These are phyloP conservation scores for Neostethus bicornis DNA, from an alignment of 2,797 vertebrate genomes.

Conservation along the genomic window DNA sequence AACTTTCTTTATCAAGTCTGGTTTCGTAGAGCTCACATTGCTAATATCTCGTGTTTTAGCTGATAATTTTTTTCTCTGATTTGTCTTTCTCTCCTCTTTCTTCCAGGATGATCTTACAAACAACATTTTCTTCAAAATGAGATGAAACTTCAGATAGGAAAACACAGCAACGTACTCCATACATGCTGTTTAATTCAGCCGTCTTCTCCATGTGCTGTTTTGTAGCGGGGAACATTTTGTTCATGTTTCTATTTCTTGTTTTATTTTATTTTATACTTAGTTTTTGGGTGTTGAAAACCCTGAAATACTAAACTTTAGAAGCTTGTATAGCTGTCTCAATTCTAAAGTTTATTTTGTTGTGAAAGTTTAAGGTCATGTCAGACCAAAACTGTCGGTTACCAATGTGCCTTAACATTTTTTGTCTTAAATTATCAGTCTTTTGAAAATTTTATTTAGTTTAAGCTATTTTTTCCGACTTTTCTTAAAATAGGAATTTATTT, in stretches of 20 bases:
- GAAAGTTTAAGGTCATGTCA: constrained; percentile 3
- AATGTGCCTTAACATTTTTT: constrained; percentile 65
- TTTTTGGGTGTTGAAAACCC: constrained; percentile 5
- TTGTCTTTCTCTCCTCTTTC: constrained; percentile 18
- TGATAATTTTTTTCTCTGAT: not conserved
- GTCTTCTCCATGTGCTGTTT: too few relatives aligned
- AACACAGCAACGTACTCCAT: constrained; percentile 5
- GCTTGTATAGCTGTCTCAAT: constrained; percentile 24
- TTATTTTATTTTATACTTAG: constrained; percentile 39
- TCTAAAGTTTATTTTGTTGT: constrained; percentile 16
- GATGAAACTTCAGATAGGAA: constrained; percentile 27
- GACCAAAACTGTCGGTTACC: constrained; percentile 7
- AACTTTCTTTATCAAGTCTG: not conserved
- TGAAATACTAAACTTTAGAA: constrained; percentile 2
- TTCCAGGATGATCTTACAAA: constrained; percentile 46
- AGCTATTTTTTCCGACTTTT: not conserved
- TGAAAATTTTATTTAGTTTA: constrained; percentile 14
- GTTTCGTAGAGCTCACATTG: not conserved
- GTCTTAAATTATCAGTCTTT: constrained; percentile 22
- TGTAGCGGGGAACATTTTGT: too few relatives aligned
- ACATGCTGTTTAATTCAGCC: constrained; percentile 3
- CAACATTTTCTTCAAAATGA: constrained; percentile 23
- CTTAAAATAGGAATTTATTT: not conserved
- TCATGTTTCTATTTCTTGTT: constrained; percentile 23
- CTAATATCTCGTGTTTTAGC: too few relatives aligned